A percentile compares a stretch with the other conserved stretches of the same genome.
phyloP scores from a whole-genome alignment of 2,113 vertebrate species.

The Anseranas semipalmata region DNA sequence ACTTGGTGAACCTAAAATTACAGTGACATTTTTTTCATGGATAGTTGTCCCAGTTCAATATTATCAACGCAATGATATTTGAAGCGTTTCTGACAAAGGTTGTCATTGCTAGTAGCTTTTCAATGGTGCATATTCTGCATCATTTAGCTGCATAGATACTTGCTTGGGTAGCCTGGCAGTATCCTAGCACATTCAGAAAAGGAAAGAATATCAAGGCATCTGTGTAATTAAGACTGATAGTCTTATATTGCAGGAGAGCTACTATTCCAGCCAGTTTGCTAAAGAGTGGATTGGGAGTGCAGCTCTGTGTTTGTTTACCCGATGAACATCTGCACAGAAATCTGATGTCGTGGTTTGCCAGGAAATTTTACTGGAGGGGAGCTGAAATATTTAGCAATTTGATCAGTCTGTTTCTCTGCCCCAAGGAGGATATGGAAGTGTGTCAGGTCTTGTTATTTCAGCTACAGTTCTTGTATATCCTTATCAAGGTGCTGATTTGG shows the following conservation, averaged over 20 bases:
- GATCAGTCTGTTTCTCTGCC: neutral
- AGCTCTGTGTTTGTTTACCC: conserved; percentile 9
- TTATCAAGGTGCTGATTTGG: neutral
- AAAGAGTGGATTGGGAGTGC: neutral
- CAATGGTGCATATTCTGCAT: neutral
- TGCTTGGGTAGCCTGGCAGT: neutral
- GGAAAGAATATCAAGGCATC: neutral
- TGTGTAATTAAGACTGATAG: conserved; percentile 28
- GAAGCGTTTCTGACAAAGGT: neutral
- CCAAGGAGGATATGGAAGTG: neutral
- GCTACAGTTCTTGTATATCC: neutral
- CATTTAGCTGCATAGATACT: neutral
- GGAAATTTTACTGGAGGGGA: neutral
- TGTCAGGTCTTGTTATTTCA: conserved; percentile 30
- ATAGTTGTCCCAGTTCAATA: neutral
- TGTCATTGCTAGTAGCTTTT: neutral
- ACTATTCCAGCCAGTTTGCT: neutral
- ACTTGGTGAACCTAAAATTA: neutral
- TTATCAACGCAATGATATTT: neutral
- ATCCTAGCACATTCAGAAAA: neutral
- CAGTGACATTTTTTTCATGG: neutral
- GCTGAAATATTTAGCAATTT: conserved; percentile 34
- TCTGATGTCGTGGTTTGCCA: neutral
- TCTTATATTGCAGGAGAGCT: neutral
- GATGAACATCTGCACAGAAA: neutral